phyloP scores from a whole-genome alignment of 2,888 invertebrate genomes.

The Napeogenes inachia region DNA sequence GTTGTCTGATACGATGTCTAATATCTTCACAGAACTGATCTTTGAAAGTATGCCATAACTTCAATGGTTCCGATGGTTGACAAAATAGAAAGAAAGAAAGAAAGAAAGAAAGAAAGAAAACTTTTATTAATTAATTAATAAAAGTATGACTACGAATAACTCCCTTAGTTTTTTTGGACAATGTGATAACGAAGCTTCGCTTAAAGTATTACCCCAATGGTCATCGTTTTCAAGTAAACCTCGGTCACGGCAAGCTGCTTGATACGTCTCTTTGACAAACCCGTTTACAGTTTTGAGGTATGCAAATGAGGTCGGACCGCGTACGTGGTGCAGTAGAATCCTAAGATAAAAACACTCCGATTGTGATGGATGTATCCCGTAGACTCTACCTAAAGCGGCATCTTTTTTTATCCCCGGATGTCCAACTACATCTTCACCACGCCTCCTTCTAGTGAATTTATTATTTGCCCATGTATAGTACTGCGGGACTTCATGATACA shows the following conservation, averaged over 20 bases:
- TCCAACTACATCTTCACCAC: conserved; percentile 27
- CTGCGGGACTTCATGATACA: conserved; percentile 33
- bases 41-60: conserved; percentile 16
- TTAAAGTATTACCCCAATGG: conserved; percentile 23
- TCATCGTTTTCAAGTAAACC: conserved; percentile 19
- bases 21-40: conserved; percentile 17
- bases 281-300: conserved; percentile 33
- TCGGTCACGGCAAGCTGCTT: conserved; percentile 26
- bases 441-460: conserved; percentile 25
- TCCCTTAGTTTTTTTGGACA: conserved; percentile 26
- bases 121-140: too few species aligned
- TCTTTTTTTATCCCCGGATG: conserved; percentile 31
- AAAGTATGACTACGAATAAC: conserved; percentile 33
- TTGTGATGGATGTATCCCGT: conserved; percentile 35
- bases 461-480: conserved; percentile 31
- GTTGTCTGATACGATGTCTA: conserved; percentile 24
- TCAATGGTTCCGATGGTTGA: conserved; percentile 22
- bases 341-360: conserved; percentile 35
- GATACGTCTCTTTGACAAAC: conserved; percentile 29
- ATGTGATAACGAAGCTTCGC: conserved; percentile 24
- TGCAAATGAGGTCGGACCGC: conserved; percentile 29
- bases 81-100: too few species aligned
- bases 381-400: conserved; percentile 34
- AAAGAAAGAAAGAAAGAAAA: too few species aligned
- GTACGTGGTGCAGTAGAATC: conserved; percentile 25